These are phyloP conservation scores for Hemicentrotus pulcherrimus DNA, from an alignment of 35 echinoderm and acorn worm genomes.

Conservation along the genomic window DNA sequence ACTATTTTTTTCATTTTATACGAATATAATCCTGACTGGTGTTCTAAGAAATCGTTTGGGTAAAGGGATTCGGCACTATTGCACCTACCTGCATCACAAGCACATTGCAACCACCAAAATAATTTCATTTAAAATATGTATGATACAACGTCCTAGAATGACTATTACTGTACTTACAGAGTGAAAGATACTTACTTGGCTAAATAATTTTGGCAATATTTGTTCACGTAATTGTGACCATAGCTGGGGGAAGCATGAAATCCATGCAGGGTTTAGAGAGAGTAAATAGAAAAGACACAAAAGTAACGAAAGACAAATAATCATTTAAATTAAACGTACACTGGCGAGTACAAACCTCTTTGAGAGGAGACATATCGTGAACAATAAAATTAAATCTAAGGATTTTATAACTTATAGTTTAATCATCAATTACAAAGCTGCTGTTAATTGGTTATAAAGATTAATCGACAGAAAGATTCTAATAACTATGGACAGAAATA, in stretches of 20 bases:
- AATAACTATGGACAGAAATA: neutral
- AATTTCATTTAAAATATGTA: neutral
- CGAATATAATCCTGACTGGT: too few relatives aligned
- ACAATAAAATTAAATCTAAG: neutral
- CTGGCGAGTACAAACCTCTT: neutral
- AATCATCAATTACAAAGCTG: neutral
- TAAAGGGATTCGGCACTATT: neutral
- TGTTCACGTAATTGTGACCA: neutral
- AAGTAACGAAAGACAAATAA: neutral
- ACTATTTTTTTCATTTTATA: too few relatives aligned
- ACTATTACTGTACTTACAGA: neutral
- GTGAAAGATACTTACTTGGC: neutral
- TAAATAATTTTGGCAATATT: constrained; percentile 18
- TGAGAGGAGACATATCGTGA: neutral
- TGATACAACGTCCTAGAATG: neutral
- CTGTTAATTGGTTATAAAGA: neutral
- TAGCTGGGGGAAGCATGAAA: neutral
- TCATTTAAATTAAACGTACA: neutral
- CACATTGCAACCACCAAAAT: too few relatives aligned
- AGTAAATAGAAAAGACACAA: neutral
- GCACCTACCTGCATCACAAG: neutral
- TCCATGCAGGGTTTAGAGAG: neutral
- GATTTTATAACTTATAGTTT: neutral
- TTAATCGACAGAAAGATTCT: neutral
- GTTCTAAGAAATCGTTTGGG: too few relatives aligned